A percentile compares a stretch with the other conserved stretches of the same genome.
Conservation (phyloP, 2,888 invertebrate genomes). For the Leptopterna dolabrata region DNA sequence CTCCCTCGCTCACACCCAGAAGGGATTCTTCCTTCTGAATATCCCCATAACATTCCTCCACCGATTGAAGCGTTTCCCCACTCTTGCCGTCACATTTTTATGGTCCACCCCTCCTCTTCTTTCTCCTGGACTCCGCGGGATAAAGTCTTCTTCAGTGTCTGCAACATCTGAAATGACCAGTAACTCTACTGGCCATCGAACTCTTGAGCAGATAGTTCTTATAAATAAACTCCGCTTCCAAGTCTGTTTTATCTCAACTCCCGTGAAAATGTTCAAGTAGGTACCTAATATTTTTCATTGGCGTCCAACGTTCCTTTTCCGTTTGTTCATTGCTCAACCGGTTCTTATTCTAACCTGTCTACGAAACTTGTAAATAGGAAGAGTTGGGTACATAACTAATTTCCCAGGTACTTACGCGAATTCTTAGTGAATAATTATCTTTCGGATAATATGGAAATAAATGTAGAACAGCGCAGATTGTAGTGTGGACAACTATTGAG, state of each 20-base stretch:
- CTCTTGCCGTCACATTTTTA: conserved; percentile 18
- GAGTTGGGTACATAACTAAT: too few relatives aligned
- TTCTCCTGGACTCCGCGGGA: neutral
- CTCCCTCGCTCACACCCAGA: neutral
- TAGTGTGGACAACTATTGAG: too few relatives aligned
- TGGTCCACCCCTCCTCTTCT: neutral
- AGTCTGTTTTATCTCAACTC: neutral
- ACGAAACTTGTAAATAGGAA: too few relatives aligned
- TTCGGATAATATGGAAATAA: too few relatives aligned
- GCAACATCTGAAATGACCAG: neutral
- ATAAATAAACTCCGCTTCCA: neutral
- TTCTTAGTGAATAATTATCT: too few relatives aligned
- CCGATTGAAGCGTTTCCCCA: conserved; percentile 11
- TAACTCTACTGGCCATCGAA: conserved; percentile 7
- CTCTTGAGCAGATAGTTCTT: neutral
- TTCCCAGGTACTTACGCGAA: too few relatives aligned
- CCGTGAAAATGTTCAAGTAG: neutral
- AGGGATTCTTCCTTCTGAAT: conserved; percentile 15
- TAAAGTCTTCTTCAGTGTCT: conserved; percentile 11
- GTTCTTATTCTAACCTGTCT: too few relatives aligned
- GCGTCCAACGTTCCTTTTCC: neutral
- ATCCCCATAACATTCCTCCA: conserved; percentile 24
- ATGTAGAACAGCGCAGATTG: too few relatives aligned
- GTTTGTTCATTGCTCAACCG: too few relatives aligned
- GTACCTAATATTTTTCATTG: neutral